A percentile compares a stretch with the other conserved stretches of the same genome.
Conservation (phyloP, 30 jellyfish, hydroid and myxozoan species). For the Turritopsis rubra region DNA sequence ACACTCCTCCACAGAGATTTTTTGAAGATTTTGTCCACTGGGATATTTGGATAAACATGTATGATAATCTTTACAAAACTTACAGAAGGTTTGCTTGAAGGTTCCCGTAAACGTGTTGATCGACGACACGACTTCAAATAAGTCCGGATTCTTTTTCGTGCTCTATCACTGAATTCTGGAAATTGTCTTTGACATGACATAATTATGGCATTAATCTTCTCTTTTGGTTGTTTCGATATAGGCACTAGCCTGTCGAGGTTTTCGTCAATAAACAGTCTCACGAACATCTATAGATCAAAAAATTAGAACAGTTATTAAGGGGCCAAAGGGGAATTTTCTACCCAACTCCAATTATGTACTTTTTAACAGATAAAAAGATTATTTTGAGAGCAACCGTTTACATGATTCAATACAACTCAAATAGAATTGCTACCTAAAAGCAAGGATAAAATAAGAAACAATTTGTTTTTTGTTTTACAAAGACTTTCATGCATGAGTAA, state of each 20-base stretch:
- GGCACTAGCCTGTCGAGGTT: slow-evolving; percentile 98
- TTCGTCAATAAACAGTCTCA: slow-evolving; percentile 92
- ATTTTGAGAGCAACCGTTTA: too few relatives aligned
- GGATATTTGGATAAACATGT: too few relatives aligned
- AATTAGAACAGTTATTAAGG: neutral
- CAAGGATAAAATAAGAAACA: too few relatives aligned
- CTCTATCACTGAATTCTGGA: slow-evolving; percentile 94
- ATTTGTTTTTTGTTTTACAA: too few relatives aligned
- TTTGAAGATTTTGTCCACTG: too few relatives aligned
- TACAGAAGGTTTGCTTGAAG: slow-evolving; percentile 68
- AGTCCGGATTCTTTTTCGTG: slow-evolving; percentile 89
- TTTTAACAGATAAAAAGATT: too few relatives aligned
- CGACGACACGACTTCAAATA: slow-evolving; percentile 94
- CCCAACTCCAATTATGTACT: too few relatives aligned
- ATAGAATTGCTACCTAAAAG: too few relatives aligned
- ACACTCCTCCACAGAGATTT: too few relatives aligned
- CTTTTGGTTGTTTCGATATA: slow-evolving; percentile 95
- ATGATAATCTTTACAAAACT: too few relatives aligned
- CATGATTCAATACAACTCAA: too few relatives aligned
- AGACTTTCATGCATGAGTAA: too few relatives aligned
- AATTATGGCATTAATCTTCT: slow-evolving; percentile 85
- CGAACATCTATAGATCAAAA: slow-evolving; percentile 75
- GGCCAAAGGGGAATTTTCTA: neutral
- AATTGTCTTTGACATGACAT: slow-evolving; percentile 96
- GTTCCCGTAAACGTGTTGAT: slow-evolving; percentile 82